These are phyloP conservation scores for Brachyptera putata DNA, from an alignment of 2,888 invertebrate species.

Conservation along the genomic window DNA sequence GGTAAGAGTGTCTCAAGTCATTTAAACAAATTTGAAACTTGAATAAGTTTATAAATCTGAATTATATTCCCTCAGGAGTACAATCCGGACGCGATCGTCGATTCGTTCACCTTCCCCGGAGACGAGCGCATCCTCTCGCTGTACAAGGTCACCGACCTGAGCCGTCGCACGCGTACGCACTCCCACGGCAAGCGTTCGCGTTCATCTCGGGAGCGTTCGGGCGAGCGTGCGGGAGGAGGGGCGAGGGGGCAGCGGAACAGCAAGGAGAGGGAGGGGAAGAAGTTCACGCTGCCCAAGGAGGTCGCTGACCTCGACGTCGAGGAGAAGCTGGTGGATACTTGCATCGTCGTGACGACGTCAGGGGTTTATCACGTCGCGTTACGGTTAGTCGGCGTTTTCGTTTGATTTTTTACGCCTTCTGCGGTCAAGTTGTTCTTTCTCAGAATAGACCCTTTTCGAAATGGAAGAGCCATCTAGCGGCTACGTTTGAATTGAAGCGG, in stretches of 20 bases:
- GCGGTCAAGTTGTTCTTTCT: too few species aligned
- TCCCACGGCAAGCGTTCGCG: constrained; percentile 29
- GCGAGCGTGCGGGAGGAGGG: not conserved
- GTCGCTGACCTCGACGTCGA: constrained; percentile 48
- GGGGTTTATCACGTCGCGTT: constrained; percentile 57
- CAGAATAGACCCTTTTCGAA: too few species aligned
- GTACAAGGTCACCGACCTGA: constrained; percentile 48
- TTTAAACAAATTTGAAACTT: too few species aligned
- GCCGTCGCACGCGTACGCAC: constrained; percentile 40
- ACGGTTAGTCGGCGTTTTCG: constrained; percentile 44
- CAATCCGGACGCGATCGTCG: constrained; percentile 54
- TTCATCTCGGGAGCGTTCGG: constrained; percentile 22
- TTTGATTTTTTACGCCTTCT: not conserved
- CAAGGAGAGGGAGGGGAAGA: constrained; percentile 4
- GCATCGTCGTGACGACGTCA: constrained; percentile 56
- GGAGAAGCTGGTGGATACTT: constrained; percentile 51
- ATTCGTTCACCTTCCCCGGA: constrained; percentile 51
- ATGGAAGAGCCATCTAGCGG: too few species aligned
- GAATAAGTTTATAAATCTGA: too few species aligned
- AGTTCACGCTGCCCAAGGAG: constrained; percentile 45
- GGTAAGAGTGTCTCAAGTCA: too few species aligned
- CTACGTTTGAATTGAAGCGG: too few species aligned
- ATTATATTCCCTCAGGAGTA: constrained; percentile 53
- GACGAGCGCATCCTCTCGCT: constrained; percentile 50
- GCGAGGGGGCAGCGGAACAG: not conserved